phyloP scores from a whole-genome alignment of 2,113 vertebrate genomes.

The Eonycteris spelaea region DNA sequence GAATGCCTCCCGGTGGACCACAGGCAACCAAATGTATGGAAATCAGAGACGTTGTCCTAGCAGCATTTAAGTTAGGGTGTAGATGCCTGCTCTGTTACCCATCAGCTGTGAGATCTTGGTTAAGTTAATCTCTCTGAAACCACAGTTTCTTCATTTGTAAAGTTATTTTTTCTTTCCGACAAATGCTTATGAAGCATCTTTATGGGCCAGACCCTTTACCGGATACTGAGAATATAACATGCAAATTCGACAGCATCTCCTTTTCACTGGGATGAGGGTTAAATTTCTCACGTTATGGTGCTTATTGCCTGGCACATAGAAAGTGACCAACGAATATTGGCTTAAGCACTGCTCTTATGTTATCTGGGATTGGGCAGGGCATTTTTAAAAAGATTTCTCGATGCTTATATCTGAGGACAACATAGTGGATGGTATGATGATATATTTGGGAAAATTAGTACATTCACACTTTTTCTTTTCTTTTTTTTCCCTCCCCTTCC shows the following conservation, averaged over 20 bases:
- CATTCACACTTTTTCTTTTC: not conserved
- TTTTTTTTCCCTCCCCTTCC: not conserved
- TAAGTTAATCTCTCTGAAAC: not conserved
- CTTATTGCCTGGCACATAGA: not conserved
- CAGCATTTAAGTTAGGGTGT: not conserved
- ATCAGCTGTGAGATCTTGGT: too few relatives aligned
- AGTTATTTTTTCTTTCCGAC: not conserved
- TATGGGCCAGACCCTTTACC: accelerated
- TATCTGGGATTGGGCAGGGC: not conserved
- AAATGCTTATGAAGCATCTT: not conserved
- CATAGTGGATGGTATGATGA: not conserved
- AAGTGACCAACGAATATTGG: too few relatives aligned
- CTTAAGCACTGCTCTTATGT: not conserved
- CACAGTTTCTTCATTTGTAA: not conserved
- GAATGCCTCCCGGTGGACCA: not conserved
- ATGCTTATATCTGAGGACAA: not conserved
- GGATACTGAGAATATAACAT: not conserved
- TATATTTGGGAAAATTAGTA: not conserved
- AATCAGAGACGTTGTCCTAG: not conserved
- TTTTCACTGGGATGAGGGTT: not conserved
- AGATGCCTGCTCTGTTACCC: too few relatives aligned
- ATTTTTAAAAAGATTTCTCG: not conserved
- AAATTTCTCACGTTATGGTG: not conserved
- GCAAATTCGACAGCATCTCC: not conserved
- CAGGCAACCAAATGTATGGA: too few relatives aligned